A percentile compares a stretch with the other conserved stretches of the same genome.
Evolutionary conservation across 2,113 vertebrate genomes (phyloP).

Genomic region (Ictalurus furcatus): DNA sequence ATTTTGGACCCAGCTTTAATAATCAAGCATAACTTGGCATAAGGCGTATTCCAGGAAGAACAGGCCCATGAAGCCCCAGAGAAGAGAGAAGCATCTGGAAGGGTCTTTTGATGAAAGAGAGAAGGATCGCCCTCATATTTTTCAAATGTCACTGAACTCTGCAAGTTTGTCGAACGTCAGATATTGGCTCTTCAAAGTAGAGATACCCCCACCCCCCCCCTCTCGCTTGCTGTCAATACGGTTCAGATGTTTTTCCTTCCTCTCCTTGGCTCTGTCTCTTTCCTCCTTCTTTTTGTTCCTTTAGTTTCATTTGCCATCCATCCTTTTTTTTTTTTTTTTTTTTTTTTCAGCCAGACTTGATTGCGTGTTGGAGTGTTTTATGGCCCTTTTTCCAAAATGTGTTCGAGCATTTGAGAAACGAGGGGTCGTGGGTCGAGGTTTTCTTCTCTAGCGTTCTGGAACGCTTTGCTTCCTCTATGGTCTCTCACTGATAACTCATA

Average conservation of each 20-base stretch:
- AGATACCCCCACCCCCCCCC: neutral
- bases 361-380: conserved; percentile 60
- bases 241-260: conserved; percentile 43
- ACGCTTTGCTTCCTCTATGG: neutral
- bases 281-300: conserved; percentile 33
- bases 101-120: conserved; percentile 22
- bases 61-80: conserved; percentile 3
- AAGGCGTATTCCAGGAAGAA: conserved; percentile 13
- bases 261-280: conserved; percentile 22
- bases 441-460: conserved; percentile 18
- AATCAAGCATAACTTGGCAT: neutral
- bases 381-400: conserved; percentile 33
- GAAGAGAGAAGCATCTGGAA: conserved; percentile 33
- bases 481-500: conserved; percentile 12
- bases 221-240: neutral
- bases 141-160: conserved; percentile 74
- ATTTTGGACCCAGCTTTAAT: neutral
- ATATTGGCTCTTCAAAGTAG: conserved; percentile 30
- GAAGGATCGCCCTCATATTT: conserved; percentile 24
- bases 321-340: conserved; percentile 18
- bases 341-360: conserved; percentile 53
- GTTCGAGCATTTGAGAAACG: neutral
- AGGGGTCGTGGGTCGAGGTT: neutral
- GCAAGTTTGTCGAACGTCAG: conserved; percentile 65
- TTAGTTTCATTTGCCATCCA: conserved; percentile 41